A percentile compares a stretch with the other conserved stretches of the same genome.
These are phyloP conservation scores for Troilus luridus DNA, from an alignment of 2,888 invertebrate genomes.

Conservation along the genomic window DNA sequence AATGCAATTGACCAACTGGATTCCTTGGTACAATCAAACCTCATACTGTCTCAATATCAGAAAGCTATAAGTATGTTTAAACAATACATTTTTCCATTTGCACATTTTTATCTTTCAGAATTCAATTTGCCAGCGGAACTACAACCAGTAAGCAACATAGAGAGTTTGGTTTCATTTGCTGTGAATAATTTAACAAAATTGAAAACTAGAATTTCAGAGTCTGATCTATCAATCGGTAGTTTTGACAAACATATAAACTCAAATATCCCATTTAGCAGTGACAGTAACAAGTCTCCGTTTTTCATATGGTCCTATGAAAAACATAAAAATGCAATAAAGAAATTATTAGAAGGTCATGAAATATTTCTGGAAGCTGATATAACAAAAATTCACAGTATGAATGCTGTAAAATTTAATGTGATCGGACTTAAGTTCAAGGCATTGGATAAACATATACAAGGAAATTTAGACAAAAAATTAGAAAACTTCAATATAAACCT, in stretches of 20 bases:
- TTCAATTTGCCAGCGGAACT: background rate
- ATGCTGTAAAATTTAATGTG: slow-evolving; percentile 51
- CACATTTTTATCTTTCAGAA: slow-evolving; percentile 44
- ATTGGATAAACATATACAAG: slow-evolving; percentile 3
- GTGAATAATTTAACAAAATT: background rate
- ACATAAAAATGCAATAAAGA: slow-evolving; percentile 18
- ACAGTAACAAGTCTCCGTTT: background rate
- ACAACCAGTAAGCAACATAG: background rate
- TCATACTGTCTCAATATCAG: slow-evolving; percentile 33
- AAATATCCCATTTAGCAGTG: background rate
- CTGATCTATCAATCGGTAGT: background rate
- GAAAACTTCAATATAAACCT: background rate
- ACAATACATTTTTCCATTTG: slow-evolving; percentile 50
- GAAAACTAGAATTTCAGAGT: background rate
- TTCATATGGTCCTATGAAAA: slow-evolving; percentile 7
- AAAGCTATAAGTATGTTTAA: slow-evolving; percentile 31
- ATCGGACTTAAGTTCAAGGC: slow-evolving; percentile 30
- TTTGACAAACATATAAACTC: slow-evolving; percentile 7
- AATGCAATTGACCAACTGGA: slow-evolving; percentile 6
- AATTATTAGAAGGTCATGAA: slow-evolving; percentile 36
- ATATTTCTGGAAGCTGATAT: slow-evolving; percentile 44
- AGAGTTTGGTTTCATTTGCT: background rate
- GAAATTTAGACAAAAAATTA: background rate
- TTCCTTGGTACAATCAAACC: slow-evolving; percentile 1
- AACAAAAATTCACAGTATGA: background rate